A percentile compares a stretch with the other conserved stretches of the same genome.
These are phyloP conservation scores for Drosophila antonietae DNA, from an alignment of 2,888 invertebrate genomes.

Conservation along the genomic window DNA sequence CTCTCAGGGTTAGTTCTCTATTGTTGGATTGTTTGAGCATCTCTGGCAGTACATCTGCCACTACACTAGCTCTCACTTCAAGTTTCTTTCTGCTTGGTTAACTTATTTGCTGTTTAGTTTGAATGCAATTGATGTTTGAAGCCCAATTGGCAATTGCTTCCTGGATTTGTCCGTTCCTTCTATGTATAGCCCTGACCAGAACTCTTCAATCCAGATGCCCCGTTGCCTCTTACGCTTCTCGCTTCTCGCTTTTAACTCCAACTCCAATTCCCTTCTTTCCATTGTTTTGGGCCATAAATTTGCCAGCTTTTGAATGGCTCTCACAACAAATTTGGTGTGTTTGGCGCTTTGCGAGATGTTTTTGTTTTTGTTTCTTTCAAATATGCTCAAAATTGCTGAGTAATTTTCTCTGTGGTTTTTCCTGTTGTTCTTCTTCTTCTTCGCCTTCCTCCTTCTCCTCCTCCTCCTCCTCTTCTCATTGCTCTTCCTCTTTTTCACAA, in stretches of 20 bases:
- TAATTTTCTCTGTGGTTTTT: constrained; percentile 50
- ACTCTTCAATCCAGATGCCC: neutral
- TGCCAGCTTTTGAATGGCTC: constrained; percentile 17
- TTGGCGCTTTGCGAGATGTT: constrained; percentile 42
- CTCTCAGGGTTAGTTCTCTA: neutral
- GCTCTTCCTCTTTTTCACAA: constrained; percentile 1
- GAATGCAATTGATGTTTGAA: constrained; percentile 10
- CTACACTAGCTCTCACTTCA: neutral
- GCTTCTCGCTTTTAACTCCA: neutral
- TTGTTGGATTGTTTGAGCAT: neutral
- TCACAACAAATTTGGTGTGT: neutral
- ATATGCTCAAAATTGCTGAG: constrained; percentile 53
- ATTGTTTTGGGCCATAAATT: constrained; percentile 42
- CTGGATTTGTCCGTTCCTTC: constrained; percentile 5
- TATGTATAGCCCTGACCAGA: neutral
- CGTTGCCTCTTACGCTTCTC: neutral
- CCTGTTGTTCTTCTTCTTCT: constrained; percentile 8
- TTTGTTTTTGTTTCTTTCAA: constrained; percentile 10
- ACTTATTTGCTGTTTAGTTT: constrained; percentile 7
- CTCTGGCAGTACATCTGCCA: neutral
- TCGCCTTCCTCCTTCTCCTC: neutral
- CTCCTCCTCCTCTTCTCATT: no score
- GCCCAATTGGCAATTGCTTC: constrained; percentile 14
- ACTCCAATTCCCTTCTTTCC: neutral
- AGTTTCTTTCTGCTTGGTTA: constrained; percentile 7